Percentiles rank a stretch among this genome's conserved stretches.
phyloP scores from a whole-genome alignment of 2,797 vertebrate species.

The Melopsittacus undulatus region DNA sequence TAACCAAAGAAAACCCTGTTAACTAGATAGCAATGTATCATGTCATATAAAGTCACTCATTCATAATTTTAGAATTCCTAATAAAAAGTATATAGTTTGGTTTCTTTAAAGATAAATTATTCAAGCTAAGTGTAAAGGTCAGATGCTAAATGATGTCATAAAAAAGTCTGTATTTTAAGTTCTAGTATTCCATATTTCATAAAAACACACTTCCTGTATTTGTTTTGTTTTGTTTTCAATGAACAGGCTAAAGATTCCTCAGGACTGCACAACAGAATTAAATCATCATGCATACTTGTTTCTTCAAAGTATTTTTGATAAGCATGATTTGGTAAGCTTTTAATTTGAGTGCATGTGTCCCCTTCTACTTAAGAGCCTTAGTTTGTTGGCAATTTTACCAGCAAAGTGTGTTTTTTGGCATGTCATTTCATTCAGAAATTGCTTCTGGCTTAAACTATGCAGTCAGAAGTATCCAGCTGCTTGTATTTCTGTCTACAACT shows the following conservation, averaged over 20 bases:
- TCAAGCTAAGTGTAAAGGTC: neutral
- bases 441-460: neutral
- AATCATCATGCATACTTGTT: constrained; percentile 98
- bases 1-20: neutral
- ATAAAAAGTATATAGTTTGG: neutral
- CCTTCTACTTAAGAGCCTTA: neutral
- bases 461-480: neutral
- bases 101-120: neutral
- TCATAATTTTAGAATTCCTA: neutral
- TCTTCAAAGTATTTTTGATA: constrained; percentile 97
- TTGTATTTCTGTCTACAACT: neutral
- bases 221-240: constrained; percentile 42
- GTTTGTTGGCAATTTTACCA: neutral
- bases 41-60: neutral
- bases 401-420: rapidly evolving
- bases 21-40: neutral
- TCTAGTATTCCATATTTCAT: neutral
- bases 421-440: neutral
- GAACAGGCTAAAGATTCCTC: constrained; percentile 90
- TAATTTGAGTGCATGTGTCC: neutral
- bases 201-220: neutral
- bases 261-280: constrained; percentile 95
- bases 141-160: neutral
- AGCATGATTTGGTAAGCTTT: constrained; percentile 94
- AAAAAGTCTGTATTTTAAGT: neutral